A percentile compares a stretch with the other conserved stretches of the same genome.
phyloP scores from a whole-genome alignment of 35 echinoderm and acorn worm genomes.

The Hemicentrotus pulcherrimus region DNA sequence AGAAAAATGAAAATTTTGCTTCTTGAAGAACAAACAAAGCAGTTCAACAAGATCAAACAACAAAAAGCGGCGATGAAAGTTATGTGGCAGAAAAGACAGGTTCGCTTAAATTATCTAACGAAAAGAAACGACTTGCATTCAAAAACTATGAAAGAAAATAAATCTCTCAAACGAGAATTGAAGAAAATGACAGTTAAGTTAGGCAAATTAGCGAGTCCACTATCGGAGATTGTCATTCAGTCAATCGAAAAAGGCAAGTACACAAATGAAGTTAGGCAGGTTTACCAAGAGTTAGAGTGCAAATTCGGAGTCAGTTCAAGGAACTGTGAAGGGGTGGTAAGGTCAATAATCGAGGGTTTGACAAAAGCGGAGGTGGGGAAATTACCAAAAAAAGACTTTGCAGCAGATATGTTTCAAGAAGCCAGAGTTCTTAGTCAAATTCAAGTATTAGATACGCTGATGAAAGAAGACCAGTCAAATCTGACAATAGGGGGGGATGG shows the following conservation, averaged over 20 bases:
- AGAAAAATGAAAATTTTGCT: background rate
- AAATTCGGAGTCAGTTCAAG: conserved; percentile 9
- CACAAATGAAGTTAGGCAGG: background rate
- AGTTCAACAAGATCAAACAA: background rate
- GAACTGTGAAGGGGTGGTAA: conserved; percentile 2
- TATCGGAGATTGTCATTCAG: background rate
- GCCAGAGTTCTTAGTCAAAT: background rate
- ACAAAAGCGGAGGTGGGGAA: background rate
- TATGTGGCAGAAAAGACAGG: background rate
- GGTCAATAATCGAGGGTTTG: background rate
- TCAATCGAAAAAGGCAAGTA: background rate
- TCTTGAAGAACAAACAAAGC: background rate
- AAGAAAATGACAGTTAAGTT: background rate
- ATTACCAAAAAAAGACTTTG: background rate
- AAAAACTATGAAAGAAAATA: background rate
- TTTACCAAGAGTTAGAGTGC: conserved; percentile 30
- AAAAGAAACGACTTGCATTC: background rate
- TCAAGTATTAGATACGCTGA: background rate
- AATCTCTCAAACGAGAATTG: background rate
- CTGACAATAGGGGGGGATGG: background rate
- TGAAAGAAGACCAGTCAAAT: background rate
- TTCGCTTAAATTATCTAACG: background rate
- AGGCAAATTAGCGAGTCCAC: background rate
- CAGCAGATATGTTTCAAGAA: conserved; percentile 13
- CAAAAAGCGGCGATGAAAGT: background rate